phyloP scores from a whole-genome alignment of 2,113 vertebrate genomes.

The Calidris pugnax region DNA sequence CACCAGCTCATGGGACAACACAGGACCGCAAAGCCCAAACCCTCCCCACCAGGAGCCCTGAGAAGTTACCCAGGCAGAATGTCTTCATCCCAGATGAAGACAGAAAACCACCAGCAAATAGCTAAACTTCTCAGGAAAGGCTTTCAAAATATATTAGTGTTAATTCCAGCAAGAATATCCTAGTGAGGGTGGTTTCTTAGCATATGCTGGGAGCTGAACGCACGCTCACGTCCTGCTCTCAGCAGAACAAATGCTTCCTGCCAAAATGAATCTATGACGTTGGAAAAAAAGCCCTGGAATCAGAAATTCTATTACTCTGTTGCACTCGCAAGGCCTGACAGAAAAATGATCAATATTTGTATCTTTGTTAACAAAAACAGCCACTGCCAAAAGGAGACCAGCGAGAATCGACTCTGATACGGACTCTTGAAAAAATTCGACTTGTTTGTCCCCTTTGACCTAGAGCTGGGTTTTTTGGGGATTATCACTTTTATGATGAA shows the following conservation, averaged over 20 bases:
- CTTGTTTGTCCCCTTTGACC: not conserved
- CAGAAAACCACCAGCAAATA: not conserved
- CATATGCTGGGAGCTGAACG: not conserved
- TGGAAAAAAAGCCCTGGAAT: not conserved
- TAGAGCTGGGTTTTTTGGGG: not conserved
- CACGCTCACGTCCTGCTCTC: not conserved
- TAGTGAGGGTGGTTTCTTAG: not conserved
- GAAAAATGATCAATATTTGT: not conserved
- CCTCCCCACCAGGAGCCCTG: not conserved
- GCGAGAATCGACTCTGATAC: fast-evolving
- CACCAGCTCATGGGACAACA: not conserved
- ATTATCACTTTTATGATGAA: not conserved
- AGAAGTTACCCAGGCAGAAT: not conserved
- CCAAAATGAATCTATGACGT: not conserved
- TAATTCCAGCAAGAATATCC: not conserved
- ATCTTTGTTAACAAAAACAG: not conserved
- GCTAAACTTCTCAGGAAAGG: not conserved
- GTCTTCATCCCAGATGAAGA: not conserved
- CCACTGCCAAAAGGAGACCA: not conserved
- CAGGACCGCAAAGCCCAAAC: fast-evolving
- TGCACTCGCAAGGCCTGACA: not conserved
- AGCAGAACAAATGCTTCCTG: not conserved
- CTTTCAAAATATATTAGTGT: not conserved
- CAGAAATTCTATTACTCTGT: not conserved
- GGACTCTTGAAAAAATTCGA: fast-evolving